Conservation (phyloP, 2,113 vertebrate species). For the Tragelaphus imberbis region DNA sequence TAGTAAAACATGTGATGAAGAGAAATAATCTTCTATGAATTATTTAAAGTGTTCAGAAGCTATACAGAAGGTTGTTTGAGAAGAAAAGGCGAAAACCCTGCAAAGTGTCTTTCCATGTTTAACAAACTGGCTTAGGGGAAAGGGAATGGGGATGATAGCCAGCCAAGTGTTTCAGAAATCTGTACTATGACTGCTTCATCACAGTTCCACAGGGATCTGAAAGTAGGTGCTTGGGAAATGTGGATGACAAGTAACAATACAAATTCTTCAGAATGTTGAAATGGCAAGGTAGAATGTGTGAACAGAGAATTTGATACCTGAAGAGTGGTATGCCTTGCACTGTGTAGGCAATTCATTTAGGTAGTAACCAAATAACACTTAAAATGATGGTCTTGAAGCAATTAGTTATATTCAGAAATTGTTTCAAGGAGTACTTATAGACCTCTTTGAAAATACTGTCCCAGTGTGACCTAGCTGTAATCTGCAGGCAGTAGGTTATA, state of each 20-base stretch:
- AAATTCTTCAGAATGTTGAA: not conserved
- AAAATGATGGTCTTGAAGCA: not conserved
- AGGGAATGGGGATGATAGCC: not conserved
- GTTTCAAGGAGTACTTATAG: not conserved
- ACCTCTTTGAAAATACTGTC: not conserved
- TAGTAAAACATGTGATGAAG: not conserved
- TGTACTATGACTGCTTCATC: not conserved
- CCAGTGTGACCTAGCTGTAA: not conserved
- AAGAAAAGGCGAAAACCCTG: not conserved
- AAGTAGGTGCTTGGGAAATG: not conserved
- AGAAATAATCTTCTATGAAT: not conserved
- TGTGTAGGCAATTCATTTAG: not conserved
- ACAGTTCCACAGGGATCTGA: not conserved
- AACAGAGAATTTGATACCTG: not conserved
- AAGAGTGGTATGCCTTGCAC: not conserved
- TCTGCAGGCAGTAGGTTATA: not conserved
- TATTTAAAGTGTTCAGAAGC: not conserved
- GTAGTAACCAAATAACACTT: not conserved
- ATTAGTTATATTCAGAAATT: not conserved
- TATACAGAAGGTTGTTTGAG: not conserved
- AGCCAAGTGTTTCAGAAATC: not conserved
- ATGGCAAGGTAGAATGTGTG: not conserved
- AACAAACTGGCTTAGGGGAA: not conserved
- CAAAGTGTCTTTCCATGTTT: not conserved
- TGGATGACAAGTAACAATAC: not conserved